These are phyloP conservation scores for Stenodema calcarata DNA, from an alignment of 2,888 invertebrate species.

Conservation along the genomic window DNA sequence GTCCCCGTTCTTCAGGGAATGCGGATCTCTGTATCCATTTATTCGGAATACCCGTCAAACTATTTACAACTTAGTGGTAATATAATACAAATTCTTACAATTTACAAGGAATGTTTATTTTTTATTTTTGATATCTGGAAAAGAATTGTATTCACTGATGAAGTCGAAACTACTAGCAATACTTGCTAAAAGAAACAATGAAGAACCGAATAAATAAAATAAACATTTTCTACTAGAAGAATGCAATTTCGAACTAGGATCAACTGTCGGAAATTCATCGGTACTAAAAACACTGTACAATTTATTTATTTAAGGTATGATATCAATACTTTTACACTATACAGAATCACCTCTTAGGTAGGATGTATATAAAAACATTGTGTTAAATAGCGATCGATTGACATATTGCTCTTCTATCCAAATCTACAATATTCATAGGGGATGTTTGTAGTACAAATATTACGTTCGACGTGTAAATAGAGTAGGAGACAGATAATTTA, in stretches of 20 bases:
- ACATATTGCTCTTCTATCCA: not conserved
- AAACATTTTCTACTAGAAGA: not conserved
- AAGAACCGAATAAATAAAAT: not conserved
- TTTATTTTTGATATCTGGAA: not conserved
- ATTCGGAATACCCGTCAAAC: not conserved
- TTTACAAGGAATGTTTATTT: conserved; percentile 11
- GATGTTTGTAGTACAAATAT: not conserved
- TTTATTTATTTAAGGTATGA: not conserved
- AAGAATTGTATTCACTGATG: not conserved
- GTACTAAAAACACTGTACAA: conserved; percentile 10
- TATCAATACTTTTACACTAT: not conserved
- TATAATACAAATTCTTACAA: conserved; percentile 4
- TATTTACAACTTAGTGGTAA: not conserved
- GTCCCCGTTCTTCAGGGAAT: no score
- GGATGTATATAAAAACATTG: not conserved
- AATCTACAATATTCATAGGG: not conserved
- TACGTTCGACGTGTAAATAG: not conserved
- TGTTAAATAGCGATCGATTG: not conserved
- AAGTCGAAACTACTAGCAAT: not conserved
- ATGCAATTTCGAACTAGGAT: not conserved
- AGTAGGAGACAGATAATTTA: not conserved
- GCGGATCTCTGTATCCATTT: not conserved
- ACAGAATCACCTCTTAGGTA: not conserved
- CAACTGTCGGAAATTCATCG: not conserved
- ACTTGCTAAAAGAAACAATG: not conserved